Evolutionary conservation across 2,113 vertebrate genomes (phyloP).

Genomic region (Notothenia rossii): DNA sequence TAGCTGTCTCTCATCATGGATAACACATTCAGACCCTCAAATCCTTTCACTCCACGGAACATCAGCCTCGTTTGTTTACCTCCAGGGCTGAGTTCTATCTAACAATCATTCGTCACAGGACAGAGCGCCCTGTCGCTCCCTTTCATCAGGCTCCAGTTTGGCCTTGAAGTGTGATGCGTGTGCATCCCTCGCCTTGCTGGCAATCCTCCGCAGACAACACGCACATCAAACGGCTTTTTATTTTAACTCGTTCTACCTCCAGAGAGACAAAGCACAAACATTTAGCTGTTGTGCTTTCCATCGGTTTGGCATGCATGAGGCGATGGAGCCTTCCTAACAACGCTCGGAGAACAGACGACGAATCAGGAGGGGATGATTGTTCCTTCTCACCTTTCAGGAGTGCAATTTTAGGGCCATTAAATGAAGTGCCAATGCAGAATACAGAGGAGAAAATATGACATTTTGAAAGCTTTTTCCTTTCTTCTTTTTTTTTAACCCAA

Average conservation of each 20-base stretch:
- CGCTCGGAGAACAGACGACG: conserved; percentile 48
- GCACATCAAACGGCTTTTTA: conserved; percentile 59
- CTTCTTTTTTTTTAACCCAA: background rate
- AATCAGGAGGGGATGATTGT: conserved; percentile 70
- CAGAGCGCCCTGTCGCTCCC: conserved; percentile 27
- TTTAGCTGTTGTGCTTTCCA: conserved; percentile 42
- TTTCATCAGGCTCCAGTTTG: conserved; percentile 74
- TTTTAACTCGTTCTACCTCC: conserved; percentile 40
- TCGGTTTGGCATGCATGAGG: conserved; percentile 66
- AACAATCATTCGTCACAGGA: conserved; percentile 70
- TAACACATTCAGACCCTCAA: conserved; percentile 45
- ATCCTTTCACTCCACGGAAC: conserved; percentile 61
- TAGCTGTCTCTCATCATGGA: conserved; percentile 47
- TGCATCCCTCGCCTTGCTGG: conserved; percentile 4
- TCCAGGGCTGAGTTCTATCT: conserved; percentile 58
- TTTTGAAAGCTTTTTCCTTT: conserved; percentile 25
- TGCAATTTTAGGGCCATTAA: conserved; percentile 59
- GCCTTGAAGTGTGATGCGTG: conserved; percentile 59
- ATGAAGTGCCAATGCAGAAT: conserved; percentile 60
- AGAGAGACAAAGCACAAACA: conserved; percentile 52
- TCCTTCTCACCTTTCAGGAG: conserved; percentile 65
- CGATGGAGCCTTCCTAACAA: conserved; percentile 34
- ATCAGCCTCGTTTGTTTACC: conserved; percentile 70
- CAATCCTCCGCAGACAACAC: conserved; percentile 38
- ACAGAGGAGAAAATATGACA: conserved; percentile 43